Conservation (phyloP, 2,888 invertebrate species). For the Copidosoma aretas region DNA sequence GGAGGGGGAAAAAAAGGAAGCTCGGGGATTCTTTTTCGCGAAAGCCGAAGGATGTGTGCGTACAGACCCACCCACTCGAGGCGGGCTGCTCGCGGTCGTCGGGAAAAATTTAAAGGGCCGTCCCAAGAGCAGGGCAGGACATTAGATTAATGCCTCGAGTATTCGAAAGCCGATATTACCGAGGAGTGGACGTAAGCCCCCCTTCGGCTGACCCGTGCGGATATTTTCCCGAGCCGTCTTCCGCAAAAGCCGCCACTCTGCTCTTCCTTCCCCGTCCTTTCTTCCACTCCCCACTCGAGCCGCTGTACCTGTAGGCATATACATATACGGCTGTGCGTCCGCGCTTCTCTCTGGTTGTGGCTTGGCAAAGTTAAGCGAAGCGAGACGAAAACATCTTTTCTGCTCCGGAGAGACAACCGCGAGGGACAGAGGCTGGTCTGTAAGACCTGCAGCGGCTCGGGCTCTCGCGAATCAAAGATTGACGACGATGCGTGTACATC, state of each 20-base stretch:
- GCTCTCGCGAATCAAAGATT: neutral
- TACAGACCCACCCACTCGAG: too few species aligned
- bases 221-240: slow-evolving; percentile 54
- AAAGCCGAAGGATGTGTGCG: neutral
- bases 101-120: slow-evolving; percentile 55
- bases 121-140: slow-evolving; percentile 54
- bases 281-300: slow-evolving; percentile 8
- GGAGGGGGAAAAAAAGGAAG: too few species aligned
- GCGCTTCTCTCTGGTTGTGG: neutral
- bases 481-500: neutral
- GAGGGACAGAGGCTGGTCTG: too few species aligned
- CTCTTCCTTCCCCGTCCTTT: slow-evolving; percentile 4
- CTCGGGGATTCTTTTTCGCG: neutral
- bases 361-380: slow-evolving; percentile 21
- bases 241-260: slow-evolving; percentile 5
- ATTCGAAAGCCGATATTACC: slow-evolving; percentile 61
- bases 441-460: too few species aligned
- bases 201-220: slow-evolving; percentile 62
- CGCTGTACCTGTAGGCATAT: neutral
- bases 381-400: slow-evolving; percentile 20
- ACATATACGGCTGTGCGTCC: too few species aligned
- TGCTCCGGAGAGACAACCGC: too few species aligned
- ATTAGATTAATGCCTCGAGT: slow-evolving; percentile 61
- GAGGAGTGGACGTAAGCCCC: slow-evolving; percentile 52
- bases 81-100: too few species aligned